Evolutionary conservation across 2,113 vertebrate genomes (phyloP).

Genomic region (Heptranchias perlo): DNA sequence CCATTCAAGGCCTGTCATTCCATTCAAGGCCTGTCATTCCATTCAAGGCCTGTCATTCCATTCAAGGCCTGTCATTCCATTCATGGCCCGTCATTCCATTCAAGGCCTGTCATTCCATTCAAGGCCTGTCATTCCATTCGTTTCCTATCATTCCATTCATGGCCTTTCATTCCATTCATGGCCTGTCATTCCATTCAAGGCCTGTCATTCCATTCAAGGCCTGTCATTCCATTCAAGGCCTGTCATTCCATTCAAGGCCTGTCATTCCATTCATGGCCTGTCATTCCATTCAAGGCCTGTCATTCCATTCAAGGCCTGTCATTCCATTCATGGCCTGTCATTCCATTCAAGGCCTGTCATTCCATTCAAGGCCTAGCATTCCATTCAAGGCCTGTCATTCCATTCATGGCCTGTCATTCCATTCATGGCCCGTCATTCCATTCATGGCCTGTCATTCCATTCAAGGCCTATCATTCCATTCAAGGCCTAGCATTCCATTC

Average conservation of each 20-base stretch:
- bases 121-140: neutral
- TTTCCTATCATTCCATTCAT: neutral
- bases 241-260: neutral
- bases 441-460: neutral
- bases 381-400: neutral
- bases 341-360: neutral
- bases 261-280: neutral
- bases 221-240: neutral
- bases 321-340: neutral
- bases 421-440: neutral
- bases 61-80: neutral
- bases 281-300: neutral
- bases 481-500: neutral
- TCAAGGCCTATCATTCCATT: neutral
- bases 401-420: neutral
- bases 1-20: neutral
- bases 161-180: neutral
- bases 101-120: neutral
- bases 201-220: neutral
- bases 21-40: neutral
- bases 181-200: neutral
- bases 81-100: neutral
- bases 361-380: neutral
- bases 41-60: no score
- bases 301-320: neutral